Evolutionary conservation across 92 coral and sea anemone genomes (phyloP), one percentile per base, ranked within the genome.

Genomic region (Parazoanthus darwini): DNA sequence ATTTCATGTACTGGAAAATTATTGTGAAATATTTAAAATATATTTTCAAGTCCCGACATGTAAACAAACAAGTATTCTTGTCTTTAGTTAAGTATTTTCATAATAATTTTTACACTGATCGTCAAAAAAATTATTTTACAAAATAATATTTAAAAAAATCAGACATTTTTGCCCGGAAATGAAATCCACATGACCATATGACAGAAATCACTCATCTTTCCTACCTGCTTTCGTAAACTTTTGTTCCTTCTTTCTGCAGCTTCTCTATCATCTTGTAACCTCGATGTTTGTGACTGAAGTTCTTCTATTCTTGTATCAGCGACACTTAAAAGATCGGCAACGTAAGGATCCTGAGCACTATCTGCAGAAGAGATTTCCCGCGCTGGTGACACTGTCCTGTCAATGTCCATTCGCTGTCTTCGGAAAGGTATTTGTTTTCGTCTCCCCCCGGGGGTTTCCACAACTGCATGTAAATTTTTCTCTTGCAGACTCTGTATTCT

Each of bases 361-460:
- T 91, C 92, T 20, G 90, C 72, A 6, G 93, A 75, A 75, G 92
- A 48, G 13, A 80, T 75, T 51, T 93, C 92, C 23, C 94, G 95
- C 3, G 96, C 94, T 46, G 97, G 96, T 25, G 98, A 95, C 38
- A 97, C 95, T n/a, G 95, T 95, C 54, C 98, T 95, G 82, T 94
- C 98, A 71, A 97, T 95, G 74, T 97, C 99, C 99, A 97, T 97
- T 85, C 99, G 92, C 80, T 97, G 99, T 51, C 99, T 94, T 58
- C 99, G 90, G 79, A 92, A 94, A 0, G 99, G 99, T 70, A 97
- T 92, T 81, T 97, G 99, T 82, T 97, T 97, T 88, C 98, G 88
- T 79, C 98, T 91, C 48, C 99, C 99, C 38, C 99, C 99, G 0
- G 99, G 99, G 54, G 99, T 97, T 90, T 97, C 98, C 71, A 97